Conservation (phyloP, 2,113 vertebrate genomes). For the Lucifuga dentata region DNA sequence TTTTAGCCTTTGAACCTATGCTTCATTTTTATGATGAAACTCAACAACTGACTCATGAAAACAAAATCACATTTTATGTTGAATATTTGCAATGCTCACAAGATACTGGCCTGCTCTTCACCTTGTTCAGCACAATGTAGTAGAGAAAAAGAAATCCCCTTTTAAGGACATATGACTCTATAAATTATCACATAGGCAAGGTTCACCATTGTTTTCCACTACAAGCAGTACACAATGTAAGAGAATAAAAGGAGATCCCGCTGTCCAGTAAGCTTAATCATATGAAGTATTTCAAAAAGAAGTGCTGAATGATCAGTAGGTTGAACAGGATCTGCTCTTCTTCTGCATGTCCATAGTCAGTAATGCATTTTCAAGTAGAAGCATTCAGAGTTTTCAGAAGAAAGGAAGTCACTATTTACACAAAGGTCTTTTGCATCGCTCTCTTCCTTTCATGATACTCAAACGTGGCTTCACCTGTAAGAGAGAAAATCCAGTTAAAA, state of each 20-base stretch:
- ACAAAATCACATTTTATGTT: conserved; percentile 35
- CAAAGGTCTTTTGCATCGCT: conserved; percentile 48
- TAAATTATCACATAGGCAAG: conserved; percentile 60
- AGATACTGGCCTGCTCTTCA: conserved; percentile 27
- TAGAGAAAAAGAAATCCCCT: conserved; percentile 9
- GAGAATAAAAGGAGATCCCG: conserved; percentile 53
- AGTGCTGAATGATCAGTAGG: conserved; percentile 17
- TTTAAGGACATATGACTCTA: conserved; percentile 48
- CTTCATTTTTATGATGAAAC: conserved; percentile 24
- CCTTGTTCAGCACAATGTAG: conserved; percentile 3
- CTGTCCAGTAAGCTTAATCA: conserved; percentile 55
- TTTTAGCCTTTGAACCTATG: conserved; percentile 23
- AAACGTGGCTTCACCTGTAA: conserved; percentile 84
- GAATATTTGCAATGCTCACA: conserved; percentile 14
- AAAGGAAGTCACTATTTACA: conserved; percentile 77
- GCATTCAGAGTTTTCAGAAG: conserved; percentile 53
- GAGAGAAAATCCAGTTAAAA: conserved; percentile 57
- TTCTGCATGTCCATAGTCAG: conserved; percentile 32
- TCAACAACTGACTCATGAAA: conserved; percentile 15
- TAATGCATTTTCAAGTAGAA: conserved; percentile 40
- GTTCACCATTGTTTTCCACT: conserved; percentile 68
- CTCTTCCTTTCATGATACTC: conserved; percentile 26
- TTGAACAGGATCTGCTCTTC: conserved; percentile 32
- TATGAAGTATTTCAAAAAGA: conserved; percentile 43
- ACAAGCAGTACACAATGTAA: conserved; percentile 64